Conservation (phyloP, 30 jellyfish, hydroid and myxozoan species). For the Haliclystus octoradiatus region DNA sequence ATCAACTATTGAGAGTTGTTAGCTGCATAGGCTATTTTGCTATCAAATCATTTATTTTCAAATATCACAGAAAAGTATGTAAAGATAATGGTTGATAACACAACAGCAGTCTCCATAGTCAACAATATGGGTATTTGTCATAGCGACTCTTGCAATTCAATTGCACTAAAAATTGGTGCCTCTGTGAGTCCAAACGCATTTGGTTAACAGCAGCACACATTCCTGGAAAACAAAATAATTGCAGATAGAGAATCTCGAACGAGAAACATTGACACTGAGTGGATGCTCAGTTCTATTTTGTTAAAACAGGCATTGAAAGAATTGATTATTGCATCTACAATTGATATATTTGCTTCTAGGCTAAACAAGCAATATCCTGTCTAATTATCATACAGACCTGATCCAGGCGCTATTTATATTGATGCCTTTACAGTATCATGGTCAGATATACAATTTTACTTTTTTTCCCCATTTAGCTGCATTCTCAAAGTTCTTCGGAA, state of each 20-base stretch:
- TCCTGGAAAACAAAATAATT: slow-evolving; percentile 15
- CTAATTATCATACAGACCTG: slow-evolving; percentile 22
- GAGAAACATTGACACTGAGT: slow-evolving; percentile 18
- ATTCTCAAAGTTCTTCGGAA: slow-evolving; percentile 7
- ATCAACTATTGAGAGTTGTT: slow-evolving; percentile 1
- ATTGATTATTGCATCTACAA: slow-evolving; percentile 5
- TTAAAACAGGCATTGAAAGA: neutral
- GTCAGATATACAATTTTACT: slow-evolving; percentile 18
- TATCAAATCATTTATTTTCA: neutral
- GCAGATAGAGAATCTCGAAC: slow-evolving; percentile 32
- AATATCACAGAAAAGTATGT: slow-evolving; percentile 7
- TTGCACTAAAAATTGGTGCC: slow-evolving; percentile 5
- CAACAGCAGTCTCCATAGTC: slow-evolving; percentile 21
- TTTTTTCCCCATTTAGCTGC: slow-evolving; percentile 22
- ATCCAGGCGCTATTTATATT: slow-evolving; percentile 15
- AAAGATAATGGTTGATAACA: slow-evolving; percentile 23
- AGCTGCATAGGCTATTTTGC: slow-evolving; percentile 31
- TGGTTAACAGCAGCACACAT: slow-evolving; percentile 29
- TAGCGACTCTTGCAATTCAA: slow-evolving; percentile 6
- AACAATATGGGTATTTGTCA: slow-evolving; percentile 24
- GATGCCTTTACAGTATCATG: slow-evolving; percentile 25
- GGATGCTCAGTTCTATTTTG: slow-evolving; percentile 8
- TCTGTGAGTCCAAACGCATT: slow-evolving; percentile 9
- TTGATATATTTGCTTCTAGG: slow-evolving; percentile 30
- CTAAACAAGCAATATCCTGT: slow-evolving; percentile 13